phyloP scores from a whole-genome alignment of 2,888 invertebrate genomes.

The Tenthredo mesomela region DNA sequence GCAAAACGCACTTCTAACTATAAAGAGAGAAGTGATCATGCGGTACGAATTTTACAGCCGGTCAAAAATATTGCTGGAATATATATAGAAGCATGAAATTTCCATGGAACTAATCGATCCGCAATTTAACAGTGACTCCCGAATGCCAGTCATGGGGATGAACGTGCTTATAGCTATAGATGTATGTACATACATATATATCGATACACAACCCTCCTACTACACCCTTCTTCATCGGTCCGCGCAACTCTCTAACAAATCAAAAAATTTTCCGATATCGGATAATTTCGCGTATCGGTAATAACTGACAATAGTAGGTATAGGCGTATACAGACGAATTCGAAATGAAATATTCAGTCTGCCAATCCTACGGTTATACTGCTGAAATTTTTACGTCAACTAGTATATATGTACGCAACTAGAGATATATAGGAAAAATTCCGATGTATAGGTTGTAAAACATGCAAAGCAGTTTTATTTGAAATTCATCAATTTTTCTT shows the following conservation, averaged over 20 bases:
- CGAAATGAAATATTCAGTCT: slow-evolving; percentile 42
- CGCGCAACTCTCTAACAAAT: background rate
- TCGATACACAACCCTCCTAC: background rate
- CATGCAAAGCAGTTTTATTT: too few relatives aligned
- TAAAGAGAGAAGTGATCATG: background rate
- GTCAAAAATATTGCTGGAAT: background rate
- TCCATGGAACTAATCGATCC: slow-evolving; percentile 11
- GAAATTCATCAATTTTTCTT: background rate
- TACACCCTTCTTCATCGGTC: background rate
- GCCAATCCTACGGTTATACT: slow-evolving; percentile 23
- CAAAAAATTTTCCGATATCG: slow-evolving; percentile 41
- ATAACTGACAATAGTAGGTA: slow-evolving; percentile 14
- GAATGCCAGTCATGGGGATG: background rate
- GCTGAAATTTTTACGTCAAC: background rate
- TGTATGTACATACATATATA: background rate
- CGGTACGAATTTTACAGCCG: background rate
- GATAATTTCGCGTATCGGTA: slow-evolving; percentile 42
- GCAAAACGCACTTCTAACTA: background rate
- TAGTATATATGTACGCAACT: background rate
- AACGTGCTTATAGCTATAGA: background rate
- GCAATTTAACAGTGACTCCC: background rate
- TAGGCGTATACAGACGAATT: background rate
- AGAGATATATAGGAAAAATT: too few relatives aligned
- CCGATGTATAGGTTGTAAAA: too few relatives aligned
- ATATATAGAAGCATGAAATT: background rate